Base-by-base conservation (phyloP, 2,888 invertebrate species). In the Gnatocerus cornutus region DNA sequence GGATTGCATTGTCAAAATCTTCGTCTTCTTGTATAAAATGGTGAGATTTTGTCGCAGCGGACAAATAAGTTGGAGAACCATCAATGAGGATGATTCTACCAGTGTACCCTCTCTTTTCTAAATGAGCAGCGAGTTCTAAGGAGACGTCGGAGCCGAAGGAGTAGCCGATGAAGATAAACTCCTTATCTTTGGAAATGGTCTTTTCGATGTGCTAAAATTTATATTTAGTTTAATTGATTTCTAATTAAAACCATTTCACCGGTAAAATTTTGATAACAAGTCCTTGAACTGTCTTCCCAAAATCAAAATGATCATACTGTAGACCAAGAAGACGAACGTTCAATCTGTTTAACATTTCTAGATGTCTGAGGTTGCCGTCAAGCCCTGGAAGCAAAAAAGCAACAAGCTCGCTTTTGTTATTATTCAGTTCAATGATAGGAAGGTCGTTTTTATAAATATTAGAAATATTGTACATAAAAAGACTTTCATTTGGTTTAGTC, bases 131-230 rank as follows among this genome's bases (percentile, higher is more conserved):
- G 68, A 97, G 85, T 81, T 96, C 94, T 64, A 97, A 84, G 0
- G 93, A 92, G 13, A 96, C 87, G 16, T 93, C 83, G 0, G 92
- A 87, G 46, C 98, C 98, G 80, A 91, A 97, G 9, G 98, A 98
- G 86, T 98, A 97, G 0, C 94, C 97, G 9, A 93, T 88, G 0
- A 98, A 37, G n/a, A 0, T 7, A 9, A 53, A 53, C 4, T 4
- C 4, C n/a, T 16, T n/a, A 10, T 16, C 21, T 41, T 2, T 16
- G 12, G 14, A 1, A 14, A 56, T 6, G 27, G n/a, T 8, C 0
- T 1, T 21, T 56, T 56, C 16, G 16, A 55, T 39, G 12, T 33
- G 8, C 55, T 55, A 13, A 37, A 50, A 46, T 10, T 14, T 6
- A 50, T n/a, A n/a, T n/a, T n/a, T 3, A 27, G 4, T 50, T 27